phyloP scores from a whole-genome alignment of 2,113 vertebrate genomes.

The Mormyrus lacerda region DNA sequence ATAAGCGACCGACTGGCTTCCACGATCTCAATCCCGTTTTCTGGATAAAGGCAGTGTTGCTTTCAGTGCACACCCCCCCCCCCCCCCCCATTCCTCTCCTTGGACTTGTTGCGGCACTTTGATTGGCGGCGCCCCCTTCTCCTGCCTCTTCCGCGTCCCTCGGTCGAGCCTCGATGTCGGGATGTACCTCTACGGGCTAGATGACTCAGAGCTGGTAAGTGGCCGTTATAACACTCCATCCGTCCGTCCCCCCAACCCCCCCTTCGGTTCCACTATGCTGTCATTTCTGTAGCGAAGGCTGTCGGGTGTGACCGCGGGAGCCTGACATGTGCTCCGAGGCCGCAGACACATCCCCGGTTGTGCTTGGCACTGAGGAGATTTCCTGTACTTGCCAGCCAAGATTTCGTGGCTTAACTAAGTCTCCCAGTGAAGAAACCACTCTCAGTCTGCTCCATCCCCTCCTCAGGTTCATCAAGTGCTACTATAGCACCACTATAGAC shows the following conservation, averaged over 20 bases:
- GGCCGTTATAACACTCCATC: slow-evolving; percentile 23
- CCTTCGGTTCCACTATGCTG: not conserved
- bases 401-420: not conserved
- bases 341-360: not conserved
- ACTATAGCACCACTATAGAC: not conserved
- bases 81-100: not conserved
- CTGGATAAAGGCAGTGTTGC: slow-evolving; percentile 27
- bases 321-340: not conserved
- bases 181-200: slow-evolving; percentile 47
- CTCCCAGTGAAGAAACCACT: not conserved
- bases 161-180: slow-evolving; percentile 23
- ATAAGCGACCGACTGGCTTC: slow-evolving; percentile 11
- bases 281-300: not conserved
- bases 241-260: not conserved
- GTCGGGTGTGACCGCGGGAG: not conserved
- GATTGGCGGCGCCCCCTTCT: not conserved
- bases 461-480: not conserved
- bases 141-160: not conserved
- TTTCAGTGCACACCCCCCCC: not conserved
- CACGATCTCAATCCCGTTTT: not conserved
- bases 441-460: not conserved
- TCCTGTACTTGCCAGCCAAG: not conserved
- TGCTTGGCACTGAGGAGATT: not conserved
- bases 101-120: slow-evolving; percentile 27
- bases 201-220: slow-evolving; percentile 56